Percentiles rank a stretch among this genome's conserved stretches.
Conservation (phyloP, 2,113 vertebrate genomes). For the Phrynocephalus versicolor region DNA sequence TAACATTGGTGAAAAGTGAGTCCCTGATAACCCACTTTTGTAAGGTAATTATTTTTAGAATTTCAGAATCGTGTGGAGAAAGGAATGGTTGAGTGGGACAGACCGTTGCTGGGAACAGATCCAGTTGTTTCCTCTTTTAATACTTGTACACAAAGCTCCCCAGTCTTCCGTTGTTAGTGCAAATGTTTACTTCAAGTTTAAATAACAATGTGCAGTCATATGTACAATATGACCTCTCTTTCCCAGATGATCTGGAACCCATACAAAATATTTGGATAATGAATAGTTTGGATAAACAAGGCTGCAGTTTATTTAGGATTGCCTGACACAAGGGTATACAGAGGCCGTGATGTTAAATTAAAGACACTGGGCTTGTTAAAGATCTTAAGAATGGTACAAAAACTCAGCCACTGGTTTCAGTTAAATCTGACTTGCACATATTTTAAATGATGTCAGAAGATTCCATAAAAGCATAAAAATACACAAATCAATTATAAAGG, state of each 20-base stretch:
- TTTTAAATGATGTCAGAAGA: constrained; percentile 45
- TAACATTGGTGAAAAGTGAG: not conserved
- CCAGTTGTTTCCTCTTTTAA: not conserved
- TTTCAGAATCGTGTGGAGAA: not conserved
- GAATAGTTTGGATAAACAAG: constrained; percentile 21
- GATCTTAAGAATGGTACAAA: not conserved
- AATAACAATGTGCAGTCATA: constrained; percentile 1
- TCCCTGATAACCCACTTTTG: not conserved
- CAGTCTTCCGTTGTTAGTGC: not conserved
- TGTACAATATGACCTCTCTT: not conserved
- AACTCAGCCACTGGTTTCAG: not conserved
- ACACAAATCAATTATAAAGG: constrained; percentile 35
- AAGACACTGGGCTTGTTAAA: not conserved
- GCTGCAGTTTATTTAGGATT: constrained; percentile 15
- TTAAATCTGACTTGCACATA: not conserved
- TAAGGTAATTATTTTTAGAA: not conserved
- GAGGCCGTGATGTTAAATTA: not conserved
- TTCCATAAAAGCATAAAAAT: constrained; percentile 35
- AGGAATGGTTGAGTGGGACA: not conserved
- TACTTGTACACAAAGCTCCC: not conserved
- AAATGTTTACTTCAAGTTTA: constrained; percentile 29
- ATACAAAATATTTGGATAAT: constrained; percentile 28
- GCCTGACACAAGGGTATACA: not conserved
- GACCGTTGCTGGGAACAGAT: not conserved
- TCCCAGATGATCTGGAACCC: constrained; percentile 17